Evolutionary conservation across 2,113 vertebrate species (phyloP).

Genomic region (Dicerorhinus sumatrensis): DNA sequence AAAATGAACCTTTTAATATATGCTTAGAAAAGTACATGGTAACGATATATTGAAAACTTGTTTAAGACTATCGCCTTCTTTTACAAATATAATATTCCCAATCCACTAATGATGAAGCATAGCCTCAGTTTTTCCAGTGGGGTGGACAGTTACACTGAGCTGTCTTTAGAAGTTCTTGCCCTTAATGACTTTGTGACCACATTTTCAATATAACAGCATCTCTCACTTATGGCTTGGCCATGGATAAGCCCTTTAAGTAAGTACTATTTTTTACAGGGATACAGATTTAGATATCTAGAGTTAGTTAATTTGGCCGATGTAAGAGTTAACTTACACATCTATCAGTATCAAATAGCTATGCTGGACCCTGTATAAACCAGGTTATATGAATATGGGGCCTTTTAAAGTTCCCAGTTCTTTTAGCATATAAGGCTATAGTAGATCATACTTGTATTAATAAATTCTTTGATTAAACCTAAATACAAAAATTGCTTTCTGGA

Average conservation of each 20-base stretch:
- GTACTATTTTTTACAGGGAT: constrained; percentile 11
- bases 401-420: constrained; percentile 14
- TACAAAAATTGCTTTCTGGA: constrained; percentile 67
- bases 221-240: constrained; percentile 18
- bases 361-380: not conserved
- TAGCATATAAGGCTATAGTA: constrained; percentile 6
- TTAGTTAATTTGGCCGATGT: constrained; percentile 19
- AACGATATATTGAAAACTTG: not conserved
- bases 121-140: not conserved
- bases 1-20: not conserved
- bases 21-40: constrained; percentile 9
- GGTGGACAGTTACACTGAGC: not conserved
- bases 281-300: constrained; percentile 44
- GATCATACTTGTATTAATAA: constrained; percentile 63
- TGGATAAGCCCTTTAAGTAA: not conserved
- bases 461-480: constrained; percentile 76
- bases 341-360: not conserved
- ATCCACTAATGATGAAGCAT: not conserved
- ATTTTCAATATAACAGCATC: constrained; percentile 60
- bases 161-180: constrained; percentile 48
- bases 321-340: constrained; percentile 41
- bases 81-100: not conserved
- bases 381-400: not conserved
- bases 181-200: not conserved
- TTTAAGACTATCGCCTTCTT: constrained; percentile 11